Base-by-base conservation (phyloP, 2,113 vertebrate species). In the Oncorhynchus mykiss region DNA sequence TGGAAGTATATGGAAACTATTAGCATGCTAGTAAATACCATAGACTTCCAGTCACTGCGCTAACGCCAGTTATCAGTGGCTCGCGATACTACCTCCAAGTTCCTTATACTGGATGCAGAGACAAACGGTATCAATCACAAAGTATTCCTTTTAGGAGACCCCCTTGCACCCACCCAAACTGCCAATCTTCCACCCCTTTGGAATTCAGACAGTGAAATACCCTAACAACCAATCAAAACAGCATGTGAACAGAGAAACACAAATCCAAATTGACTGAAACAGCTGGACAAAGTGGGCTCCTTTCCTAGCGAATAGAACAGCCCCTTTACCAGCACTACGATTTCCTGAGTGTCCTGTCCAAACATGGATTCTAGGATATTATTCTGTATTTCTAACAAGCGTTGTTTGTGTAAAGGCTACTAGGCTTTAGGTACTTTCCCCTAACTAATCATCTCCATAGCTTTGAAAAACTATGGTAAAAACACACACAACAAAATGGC, bases 241-340 rank as follows among this genome's bases (percentile, higher is more conserved):
- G 14, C 71, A 77, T 83, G 87, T 87, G 87, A 91, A 91, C 87
- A 84, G 82, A 80, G 48, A 76, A 71, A 74, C 78, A 70, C 39
- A 59, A 78, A 70, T 24, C 48, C 2, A 60, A 64, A 49, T 70
- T 14, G 45, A 72, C 39, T 76, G 65, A 60, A 80, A 73, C 73
- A 81, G 75, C 74, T 80, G 68, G 74, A 84, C 49, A 77, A 22
- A 81, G 70, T 73, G 74, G 64, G 80, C 70, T 71, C 11, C 1
- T 73, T 29, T 78, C 69, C 67, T 45, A 54, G 2, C 20, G 72
- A 20, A 76, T 48, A 2, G 64, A 64, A 16, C 60, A 78, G 71
- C 49, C 73, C 49, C 49, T 76, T 70, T 69, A 67, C 39, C 72
- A 76, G 65, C 79, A 60, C n/a, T 59, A 59, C 79, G 16, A 62